Conservation (phyloP, 2,797 vertebrate genomes). For the Peromyscus eremicus region DNA sequence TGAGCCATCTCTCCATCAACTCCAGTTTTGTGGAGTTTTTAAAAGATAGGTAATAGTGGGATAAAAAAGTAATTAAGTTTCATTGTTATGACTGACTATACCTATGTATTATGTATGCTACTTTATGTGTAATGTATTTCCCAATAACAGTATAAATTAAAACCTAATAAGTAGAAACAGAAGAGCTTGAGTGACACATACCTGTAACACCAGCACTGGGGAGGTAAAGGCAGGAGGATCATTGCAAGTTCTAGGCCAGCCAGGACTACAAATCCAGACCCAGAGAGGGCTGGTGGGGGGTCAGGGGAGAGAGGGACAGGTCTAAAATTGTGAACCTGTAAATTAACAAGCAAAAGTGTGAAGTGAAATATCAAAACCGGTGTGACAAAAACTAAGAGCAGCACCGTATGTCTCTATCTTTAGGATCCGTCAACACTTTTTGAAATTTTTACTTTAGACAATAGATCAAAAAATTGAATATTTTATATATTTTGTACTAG, state of each 20-base stretch:
- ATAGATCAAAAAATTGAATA: slow-evolving; percentile 3
- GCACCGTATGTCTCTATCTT: background rate
- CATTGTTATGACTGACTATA: background rate
- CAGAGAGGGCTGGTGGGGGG: background rate
- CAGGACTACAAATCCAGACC: background rate
- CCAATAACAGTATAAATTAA: slow-evolving; percentile 8
- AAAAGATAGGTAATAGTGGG: background rate
- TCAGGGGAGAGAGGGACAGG: background rate
- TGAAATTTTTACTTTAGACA: background rate
- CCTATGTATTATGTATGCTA: background rate
- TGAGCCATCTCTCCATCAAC: background rate
- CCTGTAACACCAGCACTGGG: background rate
- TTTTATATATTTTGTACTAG: background rate
- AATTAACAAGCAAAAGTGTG: background rate
- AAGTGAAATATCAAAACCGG: background rate
- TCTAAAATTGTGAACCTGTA: background rate
- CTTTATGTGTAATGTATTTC: background rate
- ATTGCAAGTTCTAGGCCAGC: background rate
- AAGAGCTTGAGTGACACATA: background rate
- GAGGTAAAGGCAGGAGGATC: background rate
- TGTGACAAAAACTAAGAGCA: background rate
- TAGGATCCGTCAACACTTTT: background rate
- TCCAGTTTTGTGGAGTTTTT: background rate
- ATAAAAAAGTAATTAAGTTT: background rate
- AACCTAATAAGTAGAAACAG: background rate